Evolutionary conservation across 2,797 vertebrate species (phyloP), one percentile per base, ranked within the genome.

Genomic region (Sebastes iracundus): DNA sequence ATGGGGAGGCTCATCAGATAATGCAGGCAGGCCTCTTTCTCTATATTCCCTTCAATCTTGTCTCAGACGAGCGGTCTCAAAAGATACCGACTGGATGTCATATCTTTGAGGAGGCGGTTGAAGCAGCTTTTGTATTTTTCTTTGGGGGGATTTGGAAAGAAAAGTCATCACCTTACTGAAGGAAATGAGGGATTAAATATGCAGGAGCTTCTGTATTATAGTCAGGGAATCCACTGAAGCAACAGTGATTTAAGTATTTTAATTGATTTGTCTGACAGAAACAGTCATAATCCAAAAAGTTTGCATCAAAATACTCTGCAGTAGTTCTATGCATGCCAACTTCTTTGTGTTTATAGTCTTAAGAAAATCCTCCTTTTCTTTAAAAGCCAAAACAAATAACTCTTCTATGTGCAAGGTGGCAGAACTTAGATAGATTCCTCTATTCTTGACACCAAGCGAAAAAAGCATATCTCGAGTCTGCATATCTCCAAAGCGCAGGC

Each of bases 401-500:
- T 65, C 52, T 1, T 14, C 25, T 55, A 5, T 53, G 28, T 46
- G 62, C 42, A 53, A 70, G 72, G 80, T 74, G 72, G 69, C 38
- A 67, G 30, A 80, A 67, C 64, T 75, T 2, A 80, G 79, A 78
- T 75, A 23, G 58, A 88, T 63, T 78, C 76, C 62, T 83, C 56
- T 80, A 52, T 83, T 80, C 75, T 70, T 60, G 2, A 58, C 69
- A 71, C 63, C 42, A 72, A 56, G 53, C 30, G 4, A 2, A 0
- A 55, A 74, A 77, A 74, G 49, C 63, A 42, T 67, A 80, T 81
- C 82, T 84, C 20, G 23, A 80, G 80, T 60, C 82, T 42, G 84
- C 87, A 65, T 91, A 87, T 91, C 88, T 92, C 69, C 56, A 49
- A 73, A 75, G 59, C 22, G 0, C 90, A 91, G 85, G 61, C 92